A percentile compares a stretch with the other conserved stretches of the same genome.
These are phyloP conservation scores for Bradynema listronoti DNA, from an alignment of 1,140 invertebrate species.

Conservation along the genomic window DNA sequence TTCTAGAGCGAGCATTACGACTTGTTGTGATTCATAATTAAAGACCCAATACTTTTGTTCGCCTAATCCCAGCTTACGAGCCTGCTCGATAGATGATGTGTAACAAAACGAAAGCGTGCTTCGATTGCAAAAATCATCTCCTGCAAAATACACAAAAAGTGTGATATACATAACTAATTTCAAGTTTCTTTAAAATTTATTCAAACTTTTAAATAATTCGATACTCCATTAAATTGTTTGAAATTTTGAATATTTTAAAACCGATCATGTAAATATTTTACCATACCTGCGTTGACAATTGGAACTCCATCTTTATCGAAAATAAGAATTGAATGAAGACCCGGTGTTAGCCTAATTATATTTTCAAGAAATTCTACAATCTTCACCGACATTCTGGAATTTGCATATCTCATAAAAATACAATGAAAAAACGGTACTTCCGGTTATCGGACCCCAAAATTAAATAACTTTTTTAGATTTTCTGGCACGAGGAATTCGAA, in stretches of 20 bases:
- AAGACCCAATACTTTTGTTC: slow-evolving; percentile 42
- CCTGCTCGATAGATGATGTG: slow-evolving; percentile 38
- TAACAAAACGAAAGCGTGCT: slow-evolving; percentile 29
- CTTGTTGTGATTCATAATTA: slow-evolving; percentile 40
- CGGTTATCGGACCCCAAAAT: no score
- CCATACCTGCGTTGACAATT: slow-evolving; percentile 35
- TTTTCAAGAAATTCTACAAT: slow-evolving; percentile 30
- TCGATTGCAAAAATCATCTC: slow-evolving; percentile 40
- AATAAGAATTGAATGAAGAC: slow-evolving; percentile 43
- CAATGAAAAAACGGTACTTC: no score
- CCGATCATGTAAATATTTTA: slow-evolving; percentile 1
- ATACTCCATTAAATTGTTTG: background rate
- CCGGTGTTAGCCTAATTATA: slow-evolving; percentile 27
- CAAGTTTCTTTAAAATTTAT: slow-evolving; percentile 15
- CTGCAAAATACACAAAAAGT: slow-evolving; percentile 26
- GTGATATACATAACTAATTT: slow-evolving; percentile 21
- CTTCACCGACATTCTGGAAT: slow-evolving; percentile 20
- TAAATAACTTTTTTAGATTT: no score
- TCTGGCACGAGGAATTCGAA: no score
- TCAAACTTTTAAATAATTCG: slow-evolving; percentile 7
- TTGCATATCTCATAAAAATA: no score
- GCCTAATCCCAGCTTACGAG: slow-evolving; percentile 43
- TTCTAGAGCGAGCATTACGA: slow-evolving; percentile 29
- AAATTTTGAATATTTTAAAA: slow-evolving; percentile 4
- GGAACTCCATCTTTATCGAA: slow-evolving; percentile 45